These are phyloP conservation scores for Periparus ater DNA, from an alignment of 2,797 vertebrate species.

Conservation along the genomic window DNA sequence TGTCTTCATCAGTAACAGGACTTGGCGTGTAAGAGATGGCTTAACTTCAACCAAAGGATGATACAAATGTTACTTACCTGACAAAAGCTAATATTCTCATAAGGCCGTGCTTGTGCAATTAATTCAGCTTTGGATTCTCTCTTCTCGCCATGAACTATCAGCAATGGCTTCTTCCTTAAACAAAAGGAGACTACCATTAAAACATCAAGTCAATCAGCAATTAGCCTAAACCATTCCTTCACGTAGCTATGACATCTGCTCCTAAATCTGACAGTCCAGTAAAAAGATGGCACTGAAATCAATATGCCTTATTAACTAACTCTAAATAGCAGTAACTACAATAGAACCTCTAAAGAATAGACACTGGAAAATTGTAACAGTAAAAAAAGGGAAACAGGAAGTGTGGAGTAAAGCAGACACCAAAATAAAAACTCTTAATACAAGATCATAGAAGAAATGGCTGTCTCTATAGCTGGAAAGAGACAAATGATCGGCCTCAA, in stretches of 20 bases:
- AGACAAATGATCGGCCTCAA: background rate
- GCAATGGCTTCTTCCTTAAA: constrained; percentile 85
- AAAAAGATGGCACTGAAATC: background rate
- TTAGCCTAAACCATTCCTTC: background rate
- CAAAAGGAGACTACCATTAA: background rate
- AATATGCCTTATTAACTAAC: background rate
- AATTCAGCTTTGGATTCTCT: constrained; percentile 91
- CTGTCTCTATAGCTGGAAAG: background rate
- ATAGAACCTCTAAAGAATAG: background rate
- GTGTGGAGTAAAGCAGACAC: background rate
- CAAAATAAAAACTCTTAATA: background rate
- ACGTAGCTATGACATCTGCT: background rate
- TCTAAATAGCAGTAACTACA: background rate
- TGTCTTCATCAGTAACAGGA: background rate
- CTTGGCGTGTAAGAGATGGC: background rate
- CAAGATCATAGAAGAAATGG: background rate
- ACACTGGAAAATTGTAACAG: background rate
- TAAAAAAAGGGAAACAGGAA: background rate
- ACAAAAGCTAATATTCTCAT: constrained; percentile 88
- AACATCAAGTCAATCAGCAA: background rate
- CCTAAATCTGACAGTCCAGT: background rate
- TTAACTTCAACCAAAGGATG: background rate
- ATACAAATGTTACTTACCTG: constrained; percentile 80
- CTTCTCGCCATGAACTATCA: constrained; percentile 94
- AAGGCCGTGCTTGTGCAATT: constrained; percentile 87